A percentile compares a stretch with the other conserved stretches of the same genome.
Evolutionary conservation across 2,888 invertebrate species (phyloP).

Genomic region (Amiota minor): DNA sequence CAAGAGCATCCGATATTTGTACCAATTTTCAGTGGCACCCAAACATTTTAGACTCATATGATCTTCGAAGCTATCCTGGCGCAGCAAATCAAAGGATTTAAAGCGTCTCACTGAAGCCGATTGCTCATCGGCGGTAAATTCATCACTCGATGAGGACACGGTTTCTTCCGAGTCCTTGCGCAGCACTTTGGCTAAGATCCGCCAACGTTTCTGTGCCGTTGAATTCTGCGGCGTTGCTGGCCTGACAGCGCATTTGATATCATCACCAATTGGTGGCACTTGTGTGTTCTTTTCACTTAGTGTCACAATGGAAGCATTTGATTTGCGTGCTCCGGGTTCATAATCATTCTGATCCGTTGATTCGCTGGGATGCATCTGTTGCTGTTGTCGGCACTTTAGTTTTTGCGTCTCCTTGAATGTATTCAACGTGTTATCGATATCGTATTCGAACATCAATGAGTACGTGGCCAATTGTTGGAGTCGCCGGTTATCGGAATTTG

Average conservation of each 20-base stretch:
- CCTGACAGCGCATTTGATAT: conserved; percentile 44
- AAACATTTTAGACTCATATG: conserved; percentile 71
- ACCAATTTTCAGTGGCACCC: conserved; percentile 77
- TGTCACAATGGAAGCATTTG: not conserved
- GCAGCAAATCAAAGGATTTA: conserved; percentile 77
- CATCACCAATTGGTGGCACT: conserved; percentile 42
- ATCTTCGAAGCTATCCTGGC: conserved; percentile 74
- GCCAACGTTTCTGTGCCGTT: conserved; percentile 81
- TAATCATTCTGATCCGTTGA: not conserved
- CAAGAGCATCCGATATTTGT: conserved; percentile 77
- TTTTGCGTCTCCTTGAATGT: conserved; percentile 65
- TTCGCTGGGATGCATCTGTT: conserved; percentile 30
- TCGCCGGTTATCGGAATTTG: conserved; percentile 20
- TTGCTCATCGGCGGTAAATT: conserved; percentile 66
- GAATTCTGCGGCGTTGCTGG: conserved; percentile 68
- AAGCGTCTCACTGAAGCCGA: conserved; percentile 77
- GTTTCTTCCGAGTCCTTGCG: conserved; percentile 73
- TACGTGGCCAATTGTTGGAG: conserved; percentile 21
- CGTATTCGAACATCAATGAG: conserved; percentile 72
- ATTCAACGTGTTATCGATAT: conserved; percentile 72
- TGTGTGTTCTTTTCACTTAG: not conserved
- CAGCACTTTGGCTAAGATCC: conserved; percentile 80
- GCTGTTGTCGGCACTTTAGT: conserved; percentile 16
- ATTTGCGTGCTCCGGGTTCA: conserved; percentile 29
- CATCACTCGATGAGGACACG: conserved; percentile 69